phyloP scores from a whole-genome alignment of 2,888 invertebrate species.

The Lasioglossum lativentre region DNA sequence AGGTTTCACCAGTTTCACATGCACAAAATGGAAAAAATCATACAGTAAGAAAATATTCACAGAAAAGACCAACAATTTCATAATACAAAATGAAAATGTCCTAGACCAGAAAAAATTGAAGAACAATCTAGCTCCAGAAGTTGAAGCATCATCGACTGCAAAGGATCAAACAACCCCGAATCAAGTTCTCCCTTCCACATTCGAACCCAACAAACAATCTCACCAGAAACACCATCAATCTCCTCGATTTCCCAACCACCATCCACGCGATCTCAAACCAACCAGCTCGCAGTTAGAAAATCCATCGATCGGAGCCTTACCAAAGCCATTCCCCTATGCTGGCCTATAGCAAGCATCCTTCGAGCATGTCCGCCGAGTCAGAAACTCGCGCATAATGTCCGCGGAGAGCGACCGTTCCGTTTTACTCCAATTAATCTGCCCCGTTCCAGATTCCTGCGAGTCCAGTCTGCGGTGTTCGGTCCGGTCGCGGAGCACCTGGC shows the following conservation, averaged over 20 bases:
- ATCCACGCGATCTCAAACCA: no score
- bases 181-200: not conserved
- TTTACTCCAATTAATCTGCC: slow-evolving; percentile 49
- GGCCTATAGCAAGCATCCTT: not conserved
- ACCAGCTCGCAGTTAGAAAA: not conserved
- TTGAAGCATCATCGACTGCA: no score
- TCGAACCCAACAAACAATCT: not conserved
- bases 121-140: no score
- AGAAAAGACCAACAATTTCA: no score
- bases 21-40: no score
- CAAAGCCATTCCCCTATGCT: not conserved
- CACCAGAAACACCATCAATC: not conserved
- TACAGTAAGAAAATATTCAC: no score
- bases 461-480: not conserved
- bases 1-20: no score
- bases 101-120: no score
- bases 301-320: not conserved
- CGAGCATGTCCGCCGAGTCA: not conserved
- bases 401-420: slow-evolving; percentile 11
- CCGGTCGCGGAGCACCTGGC: slow-evolving; percentile 31
- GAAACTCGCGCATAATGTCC: slow-evolving; percentile 21
- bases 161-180: not conserved
- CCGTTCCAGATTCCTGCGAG: slow-evolving; percentile 50
- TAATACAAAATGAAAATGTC: no score
- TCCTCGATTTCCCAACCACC: not conserved